Evolutionary conservation across 2,888 invertebrate species (phyloP), one percentile per base, ranked within the genome.

Genomic region (Lacanobia wlatinum): DNA sequence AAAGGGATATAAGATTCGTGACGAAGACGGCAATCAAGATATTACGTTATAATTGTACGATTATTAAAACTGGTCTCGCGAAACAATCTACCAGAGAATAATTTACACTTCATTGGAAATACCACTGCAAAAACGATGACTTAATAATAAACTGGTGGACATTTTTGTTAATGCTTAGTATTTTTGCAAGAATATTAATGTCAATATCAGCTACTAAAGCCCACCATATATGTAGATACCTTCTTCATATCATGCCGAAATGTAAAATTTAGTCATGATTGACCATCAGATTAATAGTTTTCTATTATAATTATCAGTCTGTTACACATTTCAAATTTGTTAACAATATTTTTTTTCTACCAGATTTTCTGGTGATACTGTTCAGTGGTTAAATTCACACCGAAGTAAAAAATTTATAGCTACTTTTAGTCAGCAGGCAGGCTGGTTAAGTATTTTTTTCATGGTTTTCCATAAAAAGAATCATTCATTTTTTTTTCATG

Each of bases 31-130:
- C 65, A 73, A 78, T 80, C 70, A 78, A 76, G 72, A 65, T 76
- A 80, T 81, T 75, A 75, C 66, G 40, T 77, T 77, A 80, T 76
- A 82, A 85, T 82, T 80, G 75, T 78, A 63, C 21, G 62, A 73
- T 76, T 40, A 40, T 40, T 71, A 71, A 71, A 76, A 68, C 63
- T 53, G 52, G 73, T 68, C 21, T 71, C 34, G 70, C 48, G 43
- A 64, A 77, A 76, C 66, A 63, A 69, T 66, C 56, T 70, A 55
- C 62, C 21, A 64, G n/a, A 18, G 50, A 69, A 72, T 80, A 64
- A 76, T 76, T 80, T 67, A 70, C 66, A 74, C 60, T 18, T 7
- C 21, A 38, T 69, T 53, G 9, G 38, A 50, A 21, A 40, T 58
- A 59, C 61, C 18, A 43, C 48, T 66, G 66, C 43, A 69, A 64